Conservation (phyloP, 1,140 invertebrate genomes). For the Diorhabda sublineata region DNA sequence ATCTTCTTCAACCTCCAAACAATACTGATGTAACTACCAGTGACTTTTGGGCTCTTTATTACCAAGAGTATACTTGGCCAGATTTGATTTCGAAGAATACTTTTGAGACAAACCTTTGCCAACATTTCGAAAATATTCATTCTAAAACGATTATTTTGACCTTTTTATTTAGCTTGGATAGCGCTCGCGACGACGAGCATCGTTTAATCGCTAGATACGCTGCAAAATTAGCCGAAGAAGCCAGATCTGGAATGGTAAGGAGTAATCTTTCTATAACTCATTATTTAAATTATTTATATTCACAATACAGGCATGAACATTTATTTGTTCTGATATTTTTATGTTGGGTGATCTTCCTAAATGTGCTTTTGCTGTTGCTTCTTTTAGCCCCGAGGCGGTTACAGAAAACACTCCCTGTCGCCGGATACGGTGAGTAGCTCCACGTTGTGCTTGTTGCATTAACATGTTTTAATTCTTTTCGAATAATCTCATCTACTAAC, state of each 20-base stretch:
- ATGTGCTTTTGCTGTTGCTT: constrained; percentile 47
- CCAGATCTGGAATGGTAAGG: constrained; percentile 72
- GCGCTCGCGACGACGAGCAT: constrained; percentile 86
- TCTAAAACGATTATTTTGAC: no score
- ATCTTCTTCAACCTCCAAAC: no score
- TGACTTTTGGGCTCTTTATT: no score
- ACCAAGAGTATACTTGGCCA: no score
- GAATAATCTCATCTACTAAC: no score
- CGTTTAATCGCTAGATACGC: constrained; percentile 94
- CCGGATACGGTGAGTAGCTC: constrained; percentile 52
- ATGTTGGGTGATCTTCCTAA: constrained; percentile 37
- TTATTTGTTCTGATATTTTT: constrained; percentile 25
- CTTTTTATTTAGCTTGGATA: constrained; percentile 48
- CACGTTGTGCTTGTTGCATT: not conserved
- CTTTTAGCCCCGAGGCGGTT: constrained; percentile 50
- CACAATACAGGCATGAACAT: not conserved
- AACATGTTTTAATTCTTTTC: not conserved
- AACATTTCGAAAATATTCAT: no score
- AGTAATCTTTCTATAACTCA: constrained; percentile 13
- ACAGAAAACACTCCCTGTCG: constrained; percentile 54
- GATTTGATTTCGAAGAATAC: no score
- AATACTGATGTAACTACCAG: no score
- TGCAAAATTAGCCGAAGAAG: constrained; percentile 86
- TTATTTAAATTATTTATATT: not conserved
- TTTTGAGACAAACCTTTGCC: no score